Percentiles rank a stretch among this genome's conserved stretches.
phyloP scores from a whole-genome alignment of 2,797 vertebrate species.

The Lycodopsis pacificus region DNA sequence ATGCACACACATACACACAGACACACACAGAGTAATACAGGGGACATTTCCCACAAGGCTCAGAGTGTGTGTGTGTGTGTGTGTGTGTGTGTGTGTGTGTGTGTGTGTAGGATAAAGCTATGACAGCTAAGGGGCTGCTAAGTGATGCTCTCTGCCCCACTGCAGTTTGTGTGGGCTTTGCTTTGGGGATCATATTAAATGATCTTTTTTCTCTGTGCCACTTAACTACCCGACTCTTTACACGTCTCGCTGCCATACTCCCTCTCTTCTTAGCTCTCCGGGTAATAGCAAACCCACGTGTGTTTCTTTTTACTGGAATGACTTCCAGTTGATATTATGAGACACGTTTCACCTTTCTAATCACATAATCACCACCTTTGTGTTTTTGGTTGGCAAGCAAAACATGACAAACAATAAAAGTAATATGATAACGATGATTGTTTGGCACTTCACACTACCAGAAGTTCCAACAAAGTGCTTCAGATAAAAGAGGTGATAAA shows the following conservation, averaged over 20 bases:
- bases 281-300: not conserved
- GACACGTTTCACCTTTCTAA: not conserved
- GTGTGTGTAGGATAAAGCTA: constrained; percentile 14
- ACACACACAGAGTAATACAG: not conserved
- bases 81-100: constrained; percentile 3
- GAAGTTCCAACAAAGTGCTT: not conserved
- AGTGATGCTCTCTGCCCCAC: constrained; percentile 22
- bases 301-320: not conserved
- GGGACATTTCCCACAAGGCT: constrained; percentile 4
- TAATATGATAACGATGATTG: not conserved
- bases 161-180: constrained; percentile 9
- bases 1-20: not conserved
- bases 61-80: not conserved
- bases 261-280: too few relatives aligned
- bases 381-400: not conserved
- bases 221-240: not conserved
- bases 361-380: not conserved
- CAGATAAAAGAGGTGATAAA: not conserved
- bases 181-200: constrained; percentile 2
- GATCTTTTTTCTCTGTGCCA: constrained; percentile 1
- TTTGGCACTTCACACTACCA: not conserved
- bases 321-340: not conserved
- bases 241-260: not conserved
- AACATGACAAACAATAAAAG: not conserved
- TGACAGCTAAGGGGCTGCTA: constrained; percentile 34